A percentile compares a stretch with the other conserved stretches of the same genome.
Conservation (phyloP, 2,797 vertebrate species). For the Myoxocephalus aenaeus region DNA sequence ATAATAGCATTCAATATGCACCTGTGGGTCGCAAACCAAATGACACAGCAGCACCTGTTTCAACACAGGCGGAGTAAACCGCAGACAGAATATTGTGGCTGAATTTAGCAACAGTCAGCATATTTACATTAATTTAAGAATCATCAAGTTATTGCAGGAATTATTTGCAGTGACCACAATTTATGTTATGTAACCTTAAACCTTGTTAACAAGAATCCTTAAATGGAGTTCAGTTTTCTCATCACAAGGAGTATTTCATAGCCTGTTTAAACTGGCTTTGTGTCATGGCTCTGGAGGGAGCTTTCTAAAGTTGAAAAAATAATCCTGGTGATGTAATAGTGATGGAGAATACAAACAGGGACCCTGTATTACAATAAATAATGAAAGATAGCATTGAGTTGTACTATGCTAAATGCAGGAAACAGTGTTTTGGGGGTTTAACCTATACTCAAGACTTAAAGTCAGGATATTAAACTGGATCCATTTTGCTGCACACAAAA, state of each 20-base stretch:
- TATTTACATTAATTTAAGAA: background rate
- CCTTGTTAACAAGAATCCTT: slow-evolving; percentile 7
- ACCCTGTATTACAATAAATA: background rate
- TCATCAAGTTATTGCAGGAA: background rate
- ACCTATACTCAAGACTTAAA: background rate
- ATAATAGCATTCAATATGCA: slow-evolving; percentile 20
- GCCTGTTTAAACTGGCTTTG: background rate
- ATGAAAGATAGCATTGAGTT: background rate
- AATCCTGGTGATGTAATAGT: background rate
- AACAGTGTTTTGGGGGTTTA: background rate
- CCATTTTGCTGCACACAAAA: background rate
- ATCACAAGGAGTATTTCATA: background rate
- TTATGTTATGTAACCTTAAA: background rate
- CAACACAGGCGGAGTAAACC: slow-evolving; percentile 1
- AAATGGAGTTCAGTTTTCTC: background rate
- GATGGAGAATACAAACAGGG: background rate
- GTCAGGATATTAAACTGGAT: background rate
- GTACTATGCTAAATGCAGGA: background rate
- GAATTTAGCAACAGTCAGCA: background rate
- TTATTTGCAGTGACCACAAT: background rate
- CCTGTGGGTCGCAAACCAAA: slow-evolving; percentile 15
- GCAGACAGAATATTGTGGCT: background rate
- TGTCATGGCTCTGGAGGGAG: background rate
- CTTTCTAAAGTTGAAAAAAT: background rate
- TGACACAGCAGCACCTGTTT: background rate